Base-by-base conservation (phyloP, 1,140 invertebrate genomes). In the Araneus ventricosus region DNA sequence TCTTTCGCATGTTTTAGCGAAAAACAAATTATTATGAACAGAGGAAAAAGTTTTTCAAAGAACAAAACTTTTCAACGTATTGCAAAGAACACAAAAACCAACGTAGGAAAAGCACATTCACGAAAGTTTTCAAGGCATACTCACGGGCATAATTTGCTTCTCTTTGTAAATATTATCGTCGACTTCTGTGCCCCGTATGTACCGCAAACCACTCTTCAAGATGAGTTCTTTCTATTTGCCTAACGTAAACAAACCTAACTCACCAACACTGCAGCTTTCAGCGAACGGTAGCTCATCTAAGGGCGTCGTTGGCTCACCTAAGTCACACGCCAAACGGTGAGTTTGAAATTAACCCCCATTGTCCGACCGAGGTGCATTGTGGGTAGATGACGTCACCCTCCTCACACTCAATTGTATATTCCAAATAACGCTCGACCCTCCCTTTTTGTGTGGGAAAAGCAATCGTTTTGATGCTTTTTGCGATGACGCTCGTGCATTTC, bases 361-460 rank as follows among this genome's bases (percentile, higher is more conserved):
- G 88, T 90, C 88, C 70, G 22, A 41, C 67, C 52, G 88, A 41
- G 20, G 57, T 39, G 88, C 88, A 90, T 82, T 90, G 88, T 90
- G 88, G 88, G 70, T 34, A 61, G 30, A 82, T 90, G 88, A 90
- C 88, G 88, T 90, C 88, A 90, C 34, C 20, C n/a, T 34, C 84
- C 27, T 90, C 88, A 90, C 34, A 22, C n/a, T 34, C 84, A 59
- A 86, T 86, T 86, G 84, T 86, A 61, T 86, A 86, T 86, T 86
- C 84, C 45, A 45, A 41, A 41, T 90, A 57, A 59, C 75, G 30
- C 30, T 37, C 88, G 22, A 67, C 88, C 70, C 88, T 79, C 70
- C 67, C 88, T 90, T 90, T 90, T 80, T 90, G 88, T 90, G 88
- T 90, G 88, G 88, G 88, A 90, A 90, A 90, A 90, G 88, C 57